Base-by-base conservation (phyloP, 2,113 vertebrate genomes). In the Pongo pygmaeus region DNA sequence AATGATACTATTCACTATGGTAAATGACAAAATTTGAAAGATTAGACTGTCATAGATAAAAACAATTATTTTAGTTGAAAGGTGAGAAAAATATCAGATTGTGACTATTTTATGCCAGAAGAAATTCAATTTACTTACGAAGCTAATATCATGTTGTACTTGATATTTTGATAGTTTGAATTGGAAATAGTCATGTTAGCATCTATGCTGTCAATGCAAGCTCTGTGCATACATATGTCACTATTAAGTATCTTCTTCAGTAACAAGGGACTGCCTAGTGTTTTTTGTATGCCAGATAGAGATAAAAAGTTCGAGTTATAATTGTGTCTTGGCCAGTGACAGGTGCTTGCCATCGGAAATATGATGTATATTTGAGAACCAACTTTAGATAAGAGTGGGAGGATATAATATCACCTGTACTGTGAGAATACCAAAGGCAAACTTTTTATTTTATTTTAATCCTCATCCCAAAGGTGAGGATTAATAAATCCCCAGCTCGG, bases 131-230 rank as follows among this genome's bases (percentile, higher is more conserved):
- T 95, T 93, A 69, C 78, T 89, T 57, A 80, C 59, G 27, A 89
- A 22, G n/a, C 3, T 86, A 93, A 94, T 79, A 85, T 72, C 78
- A 89, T 97, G 89, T 14, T n/a, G 3, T 72, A 22, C 74, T 79
- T 97, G 91, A 96, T 85, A 93, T 84, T 98, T 93, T 64, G 48
- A 85, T 88, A 77, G 84, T 77, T 64, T 97, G 35, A 97, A 84
- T 90, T 93, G 69, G 85, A 88, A 97, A 93, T 16, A 94, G 50
- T 79, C 61, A 88, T 88, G 87, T 93, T 92, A 93, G 89, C 84
- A 93, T 97, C 94, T 74, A 48, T 75, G 69, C 95, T 96, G 81
- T 96, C 64, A 97, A 52, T n/a, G 72, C 6, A 96, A 97, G 38
- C 35, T 64, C 25, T 85, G 13, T 91, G 69, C 12, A 7, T 77